Evolutionary conservation across 2,797 vertebrate genomes (phyloP).

Genomic region (Okamejei kenojei): DNA sequence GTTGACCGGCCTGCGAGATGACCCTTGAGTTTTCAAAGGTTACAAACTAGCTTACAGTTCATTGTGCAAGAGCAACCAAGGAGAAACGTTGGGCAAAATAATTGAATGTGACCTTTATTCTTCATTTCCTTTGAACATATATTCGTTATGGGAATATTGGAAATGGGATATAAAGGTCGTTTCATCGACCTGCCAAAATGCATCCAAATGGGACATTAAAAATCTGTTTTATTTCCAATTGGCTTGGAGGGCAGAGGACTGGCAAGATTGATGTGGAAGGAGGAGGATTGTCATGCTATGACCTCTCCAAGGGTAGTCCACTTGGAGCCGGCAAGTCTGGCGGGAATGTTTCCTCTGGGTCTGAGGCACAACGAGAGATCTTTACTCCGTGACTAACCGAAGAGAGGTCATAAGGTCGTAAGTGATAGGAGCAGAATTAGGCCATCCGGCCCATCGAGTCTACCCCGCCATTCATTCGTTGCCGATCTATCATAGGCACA

Average conservation of each 20-base stretch:
- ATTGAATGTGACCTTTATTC: too few species aligned
- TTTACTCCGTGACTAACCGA: not conserved
- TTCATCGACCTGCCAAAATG: not conserved
- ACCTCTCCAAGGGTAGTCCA: not conserved
- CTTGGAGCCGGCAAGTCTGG: not conserved
- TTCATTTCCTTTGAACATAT: not conserved
- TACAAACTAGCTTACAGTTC: not conserved
- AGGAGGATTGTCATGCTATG: not conserved
- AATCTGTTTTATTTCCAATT: not conserved
- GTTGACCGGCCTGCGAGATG: not conserved
- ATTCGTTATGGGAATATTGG: not conserved
- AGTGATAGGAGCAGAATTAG: too few species aligned
- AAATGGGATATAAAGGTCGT: not conserved
- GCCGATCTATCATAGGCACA: too few species aligned
- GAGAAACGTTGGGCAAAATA: not conserved
- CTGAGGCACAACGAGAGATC: too few species aligned
- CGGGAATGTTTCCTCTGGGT: not conserved
- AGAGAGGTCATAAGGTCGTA: too few species aligned
- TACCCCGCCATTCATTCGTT: too few species aligned
- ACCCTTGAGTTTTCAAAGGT: not conserved
- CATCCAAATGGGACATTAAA: not conserved
- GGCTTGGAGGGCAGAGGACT: not conserved
- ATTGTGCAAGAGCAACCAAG: not conserved
- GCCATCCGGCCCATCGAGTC: too few species aligned
- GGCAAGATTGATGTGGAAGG: too few species aligned